phyloP scores from a whole-genome alignment of 2,888 invertebrate genomes.

The Glaucopsyche alexis region DNA sequence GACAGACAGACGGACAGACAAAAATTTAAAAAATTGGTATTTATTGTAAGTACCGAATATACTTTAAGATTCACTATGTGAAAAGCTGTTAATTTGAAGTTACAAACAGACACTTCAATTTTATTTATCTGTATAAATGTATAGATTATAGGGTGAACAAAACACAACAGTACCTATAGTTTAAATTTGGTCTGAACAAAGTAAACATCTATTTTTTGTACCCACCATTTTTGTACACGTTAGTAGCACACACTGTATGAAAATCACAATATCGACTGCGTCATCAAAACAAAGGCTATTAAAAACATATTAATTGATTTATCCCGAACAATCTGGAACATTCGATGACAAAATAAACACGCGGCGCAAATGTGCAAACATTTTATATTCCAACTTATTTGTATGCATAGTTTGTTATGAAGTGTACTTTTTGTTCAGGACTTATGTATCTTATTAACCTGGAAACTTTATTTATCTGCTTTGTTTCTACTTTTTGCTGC shows the following conservation, averaged over 20 bases:
- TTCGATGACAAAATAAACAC: slow-evolving; percentile 25
- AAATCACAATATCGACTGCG: neutral
- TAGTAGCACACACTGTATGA: neutral
- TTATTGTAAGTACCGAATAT: no score
- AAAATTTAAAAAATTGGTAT: no score
- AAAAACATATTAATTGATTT: slow-evolving; percentile 27
- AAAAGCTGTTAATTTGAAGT: no score
- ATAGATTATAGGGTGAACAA: no score
- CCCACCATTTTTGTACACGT: no score
- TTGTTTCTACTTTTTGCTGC: neutral
- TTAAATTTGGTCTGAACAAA: no score
- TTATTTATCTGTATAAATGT: no score
- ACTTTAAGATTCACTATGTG: no score
- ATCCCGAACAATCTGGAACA: neutral
- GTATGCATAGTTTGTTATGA: slow-evolving; percentile 1
- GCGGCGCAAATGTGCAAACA: slow-evolving; percentile 11
- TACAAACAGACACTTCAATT: no score
- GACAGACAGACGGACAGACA: no score
- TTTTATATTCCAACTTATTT: neutral
- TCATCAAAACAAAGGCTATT: slow-evolving; percentile 16
- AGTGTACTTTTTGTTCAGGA: neutral
- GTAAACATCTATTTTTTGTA: no score
- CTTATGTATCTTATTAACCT: slow-evolving; percentile 17
- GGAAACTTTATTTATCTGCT: neutral
- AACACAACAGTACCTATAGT: no score